Evolutionary conservation across 2,888 invertebrate species (phyloP), one percentile per base, ranked within the genome.

Genomic region (Phyto melanocephala): DNA sequence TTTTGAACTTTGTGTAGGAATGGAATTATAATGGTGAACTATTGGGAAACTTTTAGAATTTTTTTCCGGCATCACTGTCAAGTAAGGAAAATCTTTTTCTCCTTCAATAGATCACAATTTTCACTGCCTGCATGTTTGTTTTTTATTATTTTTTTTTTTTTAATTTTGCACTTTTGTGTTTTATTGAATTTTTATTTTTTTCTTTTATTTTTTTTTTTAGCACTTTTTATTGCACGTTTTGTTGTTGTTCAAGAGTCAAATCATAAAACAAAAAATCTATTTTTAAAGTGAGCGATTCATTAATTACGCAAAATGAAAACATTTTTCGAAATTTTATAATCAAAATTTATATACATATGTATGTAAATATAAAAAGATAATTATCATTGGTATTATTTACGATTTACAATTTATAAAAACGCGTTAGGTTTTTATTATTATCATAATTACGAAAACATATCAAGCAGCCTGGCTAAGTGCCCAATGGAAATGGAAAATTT

Each of bases 241-340:
- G 54, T 70, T 70, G 42, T 81, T 86, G 86, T 85, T 85, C 84
- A 86, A 88, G 86, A 87, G 87, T 86, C 87, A 84, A 85, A 83
- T 86, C 86, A 86, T 87, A 85, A 86, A 86, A 86, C 76, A 77
- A 67, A 68, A 85, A 87, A 85, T 88, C 88, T 89, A 89, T 89
- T 89, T 89, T 86, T 89, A 89, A 87, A 87, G 76, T 77, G 77
- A 81, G 85, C 81, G 77, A 86, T 86, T 86, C 86, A 89, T 86
- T 87, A 90, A 89, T 89, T 90, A 89, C 88, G 90, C 89, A 89
- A 90, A 89, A 87, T 87, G 83, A 77, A 87, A 87, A 88, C 86
- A 45, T 52, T 67, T 17, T 58, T 47, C 37, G 37, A 42, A 42
- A 37, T 68, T 60, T 86, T 87, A 86, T 28, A 75, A 86, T 87